Conservation (phyloP, 2,113 vertebrate species). For the Macaca nemestrina region DNA sequence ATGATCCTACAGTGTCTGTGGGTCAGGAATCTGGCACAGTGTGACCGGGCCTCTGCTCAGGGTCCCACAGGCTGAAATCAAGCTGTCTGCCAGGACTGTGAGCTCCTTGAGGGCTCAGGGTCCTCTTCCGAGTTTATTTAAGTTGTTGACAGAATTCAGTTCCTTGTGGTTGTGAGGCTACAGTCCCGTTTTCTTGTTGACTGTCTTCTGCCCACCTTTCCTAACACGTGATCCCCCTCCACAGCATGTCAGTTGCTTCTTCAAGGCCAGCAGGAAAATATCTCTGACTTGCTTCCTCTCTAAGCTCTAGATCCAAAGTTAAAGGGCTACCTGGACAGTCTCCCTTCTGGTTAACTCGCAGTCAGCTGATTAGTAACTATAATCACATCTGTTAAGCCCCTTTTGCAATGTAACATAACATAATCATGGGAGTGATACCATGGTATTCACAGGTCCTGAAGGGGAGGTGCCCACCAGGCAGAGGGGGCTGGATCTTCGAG, state of each 20-base stretch:
- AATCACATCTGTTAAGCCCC: background rate
- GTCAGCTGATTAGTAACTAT: background rate
- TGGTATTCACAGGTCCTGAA: too few species aligned
- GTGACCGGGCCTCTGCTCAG: background rate
- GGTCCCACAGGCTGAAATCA: background rate
- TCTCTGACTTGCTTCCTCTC: background rate
- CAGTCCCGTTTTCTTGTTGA: background rate
- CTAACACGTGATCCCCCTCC: rapidly evolving
- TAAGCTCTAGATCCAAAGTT: too few species aligned
- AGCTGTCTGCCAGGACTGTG: rapidly evolving
- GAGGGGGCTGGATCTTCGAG: too few species aligned
- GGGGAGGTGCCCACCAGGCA: too few species aligned
- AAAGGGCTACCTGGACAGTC: background rate
- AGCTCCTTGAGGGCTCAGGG: too few species aligned
- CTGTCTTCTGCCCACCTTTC: background rate
- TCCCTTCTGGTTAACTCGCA: background rate
- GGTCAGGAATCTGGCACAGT: background rate
- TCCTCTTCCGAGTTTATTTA: background rate
- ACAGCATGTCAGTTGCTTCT: background rate
- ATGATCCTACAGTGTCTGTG: background rate
- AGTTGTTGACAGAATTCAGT: background rate
- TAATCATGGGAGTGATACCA: too few species aligned
- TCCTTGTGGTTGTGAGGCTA: background rate
- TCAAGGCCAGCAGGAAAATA: background rate
- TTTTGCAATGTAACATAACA: rapidly evolving